Percentiles rank a stretch among this genome's conserved stretches.
Evolutionary conservation across 2,113 vertebrate genomes (phyloP).

Genomic region (Uropsilus gracilis): DNA sequence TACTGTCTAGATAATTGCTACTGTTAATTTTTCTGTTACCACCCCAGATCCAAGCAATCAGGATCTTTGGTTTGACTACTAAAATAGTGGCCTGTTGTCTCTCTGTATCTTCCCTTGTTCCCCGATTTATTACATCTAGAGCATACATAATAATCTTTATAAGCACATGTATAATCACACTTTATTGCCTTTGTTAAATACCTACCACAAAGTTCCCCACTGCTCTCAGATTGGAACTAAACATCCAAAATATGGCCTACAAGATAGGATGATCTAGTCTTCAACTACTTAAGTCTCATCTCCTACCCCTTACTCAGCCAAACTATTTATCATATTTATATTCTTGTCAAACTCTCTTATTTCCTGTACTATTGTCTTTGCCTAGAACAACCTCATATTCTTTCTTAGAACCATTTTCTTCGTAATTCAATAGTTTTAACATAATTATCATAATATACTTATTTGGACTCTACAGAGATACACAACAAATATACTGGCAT

Average conservation of each 20-base stretch:
- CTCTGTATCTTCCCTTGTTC: neutral
- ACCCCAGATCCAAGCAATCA: neutral
- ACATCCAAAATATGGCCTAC: neutral
- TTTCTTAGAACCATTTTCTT: neutral
- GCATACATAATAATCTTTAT: neutral
- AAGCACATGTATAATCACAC: neutral
- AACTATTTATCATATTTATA: neutral
- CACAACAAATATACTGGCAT: constrained; percentile 3
- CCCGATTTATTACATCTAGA: neutral
- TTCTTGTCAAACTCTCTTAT: neutral
- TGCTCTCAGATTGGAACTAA: neutral
- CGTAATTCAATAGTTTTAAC: neutral
- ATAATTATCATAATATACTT: neutral
- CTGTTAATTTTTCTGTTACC: neutral
- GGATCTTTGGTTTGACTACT: neutral
- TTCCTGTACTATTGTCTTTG: constrained; percentile 2
- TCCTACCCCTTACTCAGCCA: neutral
- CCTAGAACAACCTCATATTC: neutral
- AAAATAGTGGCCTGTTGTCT: neutral
- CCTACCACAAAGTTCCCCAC: neutral
- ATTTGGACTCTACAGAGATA: neutral
- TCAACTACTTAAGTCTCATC: neutral
- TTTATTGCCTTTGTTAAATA: neutral
- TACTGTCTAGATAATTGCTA: neutral
- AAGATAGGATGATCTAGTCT: neutral